A percentile compares a stretch with the other conserved stretches of the same genome.
These are phyloP conservation scores for Seriola aureovittata DNA, from an alignment of 2,113 vertebrate genomes.

Conservation along the genomic window DNA sequence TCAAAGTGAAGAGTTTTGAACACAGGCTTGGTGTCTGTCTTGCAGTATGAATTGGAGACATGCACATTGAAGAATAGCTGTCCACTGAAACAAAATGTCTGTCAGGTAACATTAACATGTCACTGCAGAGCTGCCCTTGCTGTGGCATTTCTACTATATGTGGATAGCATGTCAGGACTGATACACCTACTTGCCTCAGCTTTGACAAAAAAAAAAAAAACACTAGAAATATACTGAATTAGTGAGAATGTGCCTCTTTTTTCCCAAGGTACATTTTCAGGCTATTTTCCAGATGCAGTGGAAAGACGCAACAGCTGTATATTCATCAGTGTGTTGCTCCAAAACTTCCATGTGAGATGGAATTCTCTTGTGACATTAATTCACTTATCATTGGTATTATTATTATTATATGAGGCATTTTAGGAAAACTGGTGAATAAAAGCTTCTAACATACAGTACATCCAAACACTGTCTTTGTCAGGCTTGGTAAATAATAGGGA, in stretches of 20 bases:
- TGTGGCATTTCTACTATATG: not conserved
- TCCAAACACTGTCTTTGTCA: too few species aligned
- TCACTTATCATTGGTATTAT: not conserved
- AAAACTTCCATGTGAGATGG: not conserved
- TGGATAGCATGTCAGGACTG: not conserved
- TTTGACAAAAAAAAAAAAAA: not conserved
- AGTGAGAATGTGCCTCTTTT: not conserved
- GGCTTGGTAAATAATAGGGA: too few species aligned
- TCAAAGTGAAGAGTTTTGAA: conserved; percentile 35
- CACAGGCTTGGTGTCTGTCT: conserved; percentile 28
- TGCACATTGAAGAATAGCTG: conserved; percentile 19
- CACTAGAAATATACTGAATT: not conserved
- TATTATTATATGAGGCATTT: not conserved
- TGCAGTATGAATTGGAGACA: conserved; percentile 15
- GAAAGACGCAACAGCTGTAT: not conserved
- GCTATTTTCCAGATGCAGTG: not conserved
- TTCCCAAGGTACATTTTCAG: not conserved
- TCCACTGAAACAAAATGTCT: conserved; percentile 44
- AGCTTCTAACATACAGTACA: too few species aligned
- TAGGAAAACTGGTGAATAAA: not conserved
- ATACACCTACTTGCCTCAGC: not conserved
- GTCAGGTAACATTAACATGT: conserved; percentile 28
- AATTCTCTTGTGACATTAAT: not conserved
- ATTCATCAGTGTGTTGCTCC: not conserved
- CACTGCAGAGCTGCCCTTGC: conserved; percentile 11